Evolutionary conservation across 2,888 invertebrate genomes (phyloP).

Genomic region (Himalopsyche tibetana): DNA sequence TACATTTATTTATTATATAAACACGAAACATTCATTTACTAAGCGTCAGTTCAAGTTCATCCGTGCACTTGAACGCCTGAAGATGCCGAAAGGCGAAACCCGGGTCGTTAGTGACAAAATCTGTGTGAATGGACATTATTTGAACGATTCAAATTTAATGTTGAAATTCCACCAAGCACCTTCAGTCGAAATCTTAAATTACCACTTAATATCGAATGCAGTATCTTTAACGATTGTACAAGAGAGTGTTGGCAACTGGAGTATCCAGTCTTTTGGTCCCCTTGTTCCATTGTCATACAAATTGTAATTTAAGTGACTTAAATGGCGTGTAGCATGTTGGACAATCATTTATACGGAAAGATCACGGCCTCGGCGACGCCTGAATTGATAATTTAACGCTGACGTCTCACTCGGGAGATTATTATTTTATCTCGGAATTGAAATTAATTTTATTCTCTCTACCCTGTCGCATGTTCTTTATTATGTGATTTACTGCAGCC

Average conservation of each 20-base stretch:
- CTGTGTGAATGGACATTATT: too few species aligned
- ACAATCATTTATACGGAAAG: conserved; percentile 63
- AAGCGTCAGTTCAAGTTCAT: too few species aligned
- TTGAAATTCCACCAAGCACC: too few species aligned
- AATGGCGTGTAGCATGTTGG: conserved; percentile 63
- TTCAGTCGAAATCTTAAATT: too few species aligned
- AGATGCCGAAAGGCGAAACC: too few species aligned
- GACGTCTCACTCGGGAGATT: conserved; percentile 62
- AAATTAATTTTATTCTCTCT: conserved; percentile 34
- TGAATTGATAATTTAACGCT: conserved; percentile 64
- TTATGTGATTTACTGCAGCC: conserved; percentile 22
- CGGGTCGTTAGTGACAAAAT: too few species aligned
- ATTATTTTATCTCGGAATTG: conserved; percentile 34
- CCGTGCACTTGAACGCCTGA: too few species aligned
- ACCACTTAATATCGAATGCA: too few species aligned
- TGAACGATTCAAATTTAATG: too few species aligned
- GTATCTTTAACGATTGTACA: neutral
- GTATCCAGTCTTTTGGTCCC: neutral
- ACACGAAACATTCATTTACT: too few species aligned
- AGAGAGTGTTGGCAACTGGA: conserved; percentile 8
- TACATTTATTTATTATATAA: too few species aligned
- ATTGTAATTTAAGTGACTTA: conserved; percentile 64
- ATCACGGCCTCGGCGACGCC: conserved; percentile 62
- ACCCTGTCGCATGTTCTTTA: conserved; percentile 20
- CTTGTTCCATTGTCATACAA: conserved; percentile 59